phyloP scores from a whole-genome alignment of 1,140 invertebrate genomes.

The Drosophila novamexicana region DNA sequence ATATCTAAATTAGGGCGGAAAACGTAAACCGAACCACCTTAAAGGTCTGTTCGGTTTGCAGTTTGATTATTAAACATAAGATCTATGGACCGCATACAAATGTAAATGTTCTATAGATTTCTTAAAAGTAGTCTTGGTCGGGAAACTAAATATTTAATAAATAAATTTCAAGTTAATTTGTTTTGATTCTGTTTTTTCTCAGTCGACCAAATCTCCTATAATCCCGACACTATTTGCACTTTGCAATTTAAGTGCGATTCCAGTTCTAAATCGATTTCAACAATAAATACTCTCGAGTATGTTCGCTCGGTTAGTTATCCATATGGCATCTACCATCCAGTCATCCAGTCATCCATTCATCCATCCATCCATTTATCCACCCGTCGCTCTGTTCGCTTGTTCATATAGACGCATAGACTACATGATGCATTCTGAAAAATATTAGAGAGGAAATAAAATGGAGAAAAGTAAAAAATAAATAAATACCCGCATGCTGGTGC shows the following conservation, averaged over 20 bases:
- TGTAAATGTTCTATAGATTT: too few relatives aligned
- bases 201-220: too few relatives aligned
- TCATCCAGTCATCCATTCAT: too few relatives aligned
- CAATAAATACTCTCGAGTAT: constrained; percentile 14
- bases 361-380: neutral
- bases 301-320: constrained; percentile 34
- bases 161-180: too few relatives aligned
- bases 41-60: too few relatives aligned
- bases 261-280: constrained; percentile 33
- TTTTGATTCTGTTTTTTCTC: neutral
- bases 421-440: constrained; percentile 16
- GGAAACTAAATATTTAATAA: too few relatives aligned
- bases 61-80: too few relatives aligned
- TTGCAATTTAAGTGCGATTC: too few relatives aligned
- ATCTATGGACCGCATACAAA: too few relatives aligned
- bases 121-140: too few relatives aligned
- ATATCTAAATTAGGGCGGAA: too few relatives aligned
- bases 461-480: neutral
- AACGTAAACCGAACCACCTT: too few relatives aligned
- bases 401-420: constrained; percentile 2
- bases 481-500: constrained; percentile 30
- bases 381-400: constrained; percentile 9
- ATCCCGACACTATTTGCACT: neutral
- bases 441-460: constrained; percentile 24
- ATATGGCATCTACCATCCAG: constrained; percentile 34